phyloP scores from a whole-genome alignment of 2,113 vertebrate genomes.

The Anoura caudifer region DNA sequence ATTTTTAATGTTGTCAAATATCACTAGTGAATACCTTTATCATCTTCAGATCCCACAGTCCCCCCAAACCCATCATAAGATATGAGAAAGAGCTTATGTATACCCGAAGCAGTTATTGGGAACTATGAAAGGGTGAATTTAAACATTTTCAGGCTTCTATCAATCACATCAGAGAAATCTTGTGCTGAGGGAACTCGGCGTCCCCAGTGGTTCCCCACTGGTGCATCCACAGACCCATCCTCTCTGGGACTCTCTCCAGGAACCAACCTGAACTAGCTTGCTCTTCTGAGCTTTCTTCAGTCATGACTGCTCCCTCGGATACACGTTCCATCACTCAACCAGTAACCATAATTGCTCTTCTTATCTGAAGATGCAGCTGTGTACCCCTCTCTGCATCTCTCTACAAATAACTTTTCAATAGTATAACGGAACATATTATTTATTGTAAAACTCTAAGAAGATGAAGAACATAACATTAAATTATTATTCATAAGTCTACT shows the following conservation, averaged over 20 bases:
- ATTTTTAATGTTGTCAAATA: background rate
- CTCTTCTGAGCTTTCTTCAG: background rate
- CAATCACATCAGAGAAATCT: background rate
- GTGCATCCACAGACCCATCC: background rate
- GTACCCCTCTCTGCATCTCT: background rate
- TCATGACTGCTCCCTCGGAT: background rate
- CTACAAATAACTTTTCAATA: background rate
- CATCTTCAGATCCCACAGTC: background rate
- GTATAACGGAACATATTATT: background rate
- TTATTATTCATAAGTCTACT: background rate
- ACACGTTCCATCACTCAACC: background rate
- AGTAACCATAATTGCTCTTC: no score
- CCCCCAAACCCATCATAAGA: background rate
- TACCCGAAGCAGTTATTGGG: no score
- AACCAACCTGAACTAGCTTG: accelerated
- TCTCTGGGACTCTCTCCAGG: no score
- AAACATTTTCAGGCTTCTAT: no score
- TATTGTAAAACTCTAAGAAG: background rate
- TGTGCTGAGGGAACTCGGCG: accelerated
- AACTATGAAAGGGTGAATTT: background rate
- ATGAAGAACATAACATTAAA: background rate
- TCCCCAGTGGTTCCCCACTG: no score
- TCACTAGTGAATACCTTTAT: background rate
- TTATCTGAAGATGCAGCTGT: background rate
- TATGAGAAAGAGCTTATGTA: background rate